Conservation (phyloP, 2,113 vertebrate species). For the Vicugna pacos region DNA sequence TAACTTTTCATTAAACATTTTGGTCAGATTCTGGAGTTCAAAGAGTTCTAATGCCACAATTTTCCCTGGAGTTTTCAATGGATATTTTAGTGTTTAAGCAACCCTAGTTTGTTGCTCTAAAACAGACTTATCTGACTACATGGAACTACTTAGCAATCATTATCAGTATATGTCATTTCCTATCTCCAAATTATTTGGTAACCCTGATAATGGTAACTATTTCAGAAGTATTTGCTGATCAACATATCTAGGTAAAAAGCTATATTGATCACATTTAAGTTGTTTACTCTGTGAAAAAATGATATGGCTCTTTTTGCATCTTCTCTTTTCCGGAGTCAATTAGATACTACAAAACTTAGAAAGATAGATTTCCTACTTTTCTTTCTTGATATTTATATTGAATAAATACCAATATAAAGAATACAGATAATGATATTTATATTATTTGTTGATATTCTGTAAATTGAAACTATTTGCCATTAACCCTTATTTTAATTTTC, state of each 20-base stretch:
- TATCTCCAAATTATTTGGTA: neutral
- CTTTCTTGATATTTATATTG: neutral
- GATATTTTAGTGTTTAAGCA: neutral
- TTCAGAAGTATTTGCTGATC: neutral
- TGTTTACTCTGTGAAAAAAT: neutral
- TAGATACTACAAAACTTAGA: neutral
- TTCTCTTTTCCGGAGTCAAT: neutral
- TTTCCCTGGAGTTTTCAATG: neutral
- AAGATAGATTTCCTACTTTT: neutral
- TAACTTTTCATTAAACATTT: neutral
- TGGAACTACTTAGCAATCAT: neutral
- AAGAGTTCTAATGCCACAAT: neutral
- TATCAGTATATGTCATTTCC: neutral
- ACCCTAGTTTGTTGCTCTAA: neutral
- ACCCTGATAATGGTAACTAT: neutral
- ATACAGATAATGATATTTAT: too few relatives aligned
- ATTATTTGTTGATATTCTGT: too few relatives aligned
- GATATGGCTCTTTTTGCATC: neutral
- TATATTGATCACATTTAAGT: neutral
- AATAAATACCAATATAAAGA: too few relatives aligned
- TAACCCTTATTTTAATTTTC: neutral
- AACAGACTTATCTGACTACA: neutral
- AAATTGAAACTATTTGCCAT: neutral
- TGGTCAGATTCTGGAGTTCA: neutral
- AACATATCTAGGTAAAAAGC: neutral